phyloP scores from a whole-genome alignment of 2,113 vertebrate species.

The Pelobates fuscus region DNA sequence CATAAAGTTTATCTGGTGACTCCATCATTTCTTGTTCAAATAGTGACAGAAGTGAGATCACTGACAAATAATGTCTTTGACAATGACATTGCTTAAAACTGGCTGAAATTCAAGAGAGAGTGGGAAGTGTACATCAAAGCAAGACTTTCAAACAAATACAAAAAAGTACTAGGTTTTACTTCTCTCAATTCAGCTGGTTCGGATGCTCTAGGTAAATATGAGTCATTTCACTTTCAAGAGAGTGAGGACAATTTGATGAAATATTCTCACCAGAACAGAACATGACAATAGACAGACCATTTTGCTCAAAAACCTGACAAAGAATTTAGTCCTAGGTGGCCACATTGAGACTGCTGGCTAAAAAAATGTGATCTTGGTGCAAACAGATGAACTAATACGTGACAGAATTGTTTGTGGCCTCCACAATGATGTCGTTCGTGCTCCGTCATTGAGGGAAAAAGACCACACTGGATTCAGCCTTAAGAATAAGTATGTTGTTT shows the following conservation, averaged over 20 bases:
- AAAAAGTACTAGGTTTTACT: conserved; percentile 1
- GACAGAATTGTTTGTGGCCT: background rate
- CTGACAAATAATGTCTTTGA: conserved; percentile 2
- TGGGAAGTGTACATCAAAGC: conserved; percentile 7
- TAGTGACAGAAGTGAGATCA: background rate
- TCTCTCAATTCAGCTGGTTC: background rate
- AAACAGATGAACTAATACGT: conserved; percentile 6
- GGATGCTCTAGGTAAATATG: background rate
- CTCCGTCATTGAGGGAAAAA: background rate
- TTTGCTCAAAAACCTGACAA: background rate
- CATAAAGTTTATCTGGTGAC: background rate
- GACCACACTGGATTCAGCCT: background rate
- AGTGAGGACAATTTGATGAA: conserved; percentile 5
- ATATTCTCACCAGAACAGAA: background rate
- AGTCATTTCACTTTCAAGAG: background rate
- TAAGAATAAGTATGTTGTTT: background rate
- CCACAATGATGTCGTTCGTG: conserved; percentile 3
- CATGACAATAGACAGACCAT: conserved; percentile 8
- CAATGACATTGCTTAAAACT: background rate
- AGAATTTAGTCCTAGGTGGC: conserved; percentile 6
- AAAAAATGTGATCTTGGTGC: background rate
- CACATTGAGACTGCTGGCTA: conserved; percentile 5
- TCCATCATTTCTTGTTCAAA: background rate
- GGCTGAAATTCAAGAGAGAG: conserved; percentile 6
- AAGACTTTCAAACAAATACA: background rate